Percentiles rank a stretch among this genome's conserved stretches.
These are phyloP conservation scores for Drosophila hydei DNA, from an alignment of 1,140 invertebrate species.

Conservation along the genomic window DNA sequence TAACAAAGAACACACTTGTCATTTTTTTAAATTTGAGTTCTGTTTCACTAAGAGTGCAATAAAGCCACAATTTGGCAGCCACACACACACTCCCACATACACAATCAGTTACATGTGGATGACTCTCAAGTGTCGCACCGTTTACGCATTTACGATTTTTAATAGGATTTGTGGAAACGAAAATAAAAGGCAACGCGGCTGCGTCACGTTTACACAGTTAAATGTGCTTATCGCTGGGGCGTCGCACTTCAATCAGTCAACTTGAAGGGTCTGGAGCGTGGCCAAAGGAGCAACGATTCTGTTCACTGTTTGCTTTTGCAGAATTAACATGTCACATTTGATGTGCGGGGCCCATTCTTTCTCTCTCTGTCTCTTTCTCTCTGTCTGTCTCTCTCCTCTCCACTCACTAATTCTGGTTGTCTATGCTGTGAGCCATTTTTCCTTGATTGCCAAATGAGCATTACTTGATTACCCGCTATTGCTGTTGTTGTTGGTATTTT, in stretches of 20 bases:
- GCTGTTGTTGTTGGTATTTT: conserved; percentile 57
- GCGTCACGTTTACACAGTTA: conserved; percentile 56
- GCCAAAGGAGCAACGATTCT: conserved; percentile 12
- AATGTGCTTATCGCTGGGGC: conserved; percentile 67
- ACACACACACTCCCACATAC: conserved; percentile 13
- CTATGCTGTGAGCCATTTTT: conserved; percentile 15
- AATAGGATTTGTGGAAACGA: conserved; percentile 52
- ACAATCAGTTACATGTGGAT: conserved; percentile 31
- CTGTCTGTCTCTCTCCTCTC: conserved; percentile 21
- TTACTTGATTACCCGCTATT: conserved; percentile 80
- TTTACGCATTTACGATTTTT: conserved; percentile 66
- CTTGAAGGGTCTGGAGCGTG: neutral
- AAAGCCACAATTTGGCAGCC: conserved; percentile 60
- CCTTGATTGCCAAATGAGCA: conserved; percentile 71
- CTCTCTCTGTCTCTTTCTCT: neutral
- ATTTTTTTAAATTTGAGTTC: neutral
- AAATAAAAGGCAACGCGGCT: conserved; percentile 43
- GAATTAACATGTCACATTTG: conserved; percentile 82
- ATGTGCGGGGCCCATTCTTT: conserved; percentile 7
- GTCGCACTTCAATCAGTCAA: conserved; percentile 72
- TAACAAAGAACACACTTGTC: neutral
- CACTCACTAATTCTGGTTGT: conserved; percentile 23
- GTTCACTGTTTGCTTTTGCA: conserved; percentile 66
- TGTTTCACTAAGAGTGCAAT: conserved; percentile 39
- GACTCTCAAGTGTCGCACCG: conserved; percentile 66